Conservation (phyloP, 2,888 invertebrate genomes). For the Drosophila merina region DNA sequence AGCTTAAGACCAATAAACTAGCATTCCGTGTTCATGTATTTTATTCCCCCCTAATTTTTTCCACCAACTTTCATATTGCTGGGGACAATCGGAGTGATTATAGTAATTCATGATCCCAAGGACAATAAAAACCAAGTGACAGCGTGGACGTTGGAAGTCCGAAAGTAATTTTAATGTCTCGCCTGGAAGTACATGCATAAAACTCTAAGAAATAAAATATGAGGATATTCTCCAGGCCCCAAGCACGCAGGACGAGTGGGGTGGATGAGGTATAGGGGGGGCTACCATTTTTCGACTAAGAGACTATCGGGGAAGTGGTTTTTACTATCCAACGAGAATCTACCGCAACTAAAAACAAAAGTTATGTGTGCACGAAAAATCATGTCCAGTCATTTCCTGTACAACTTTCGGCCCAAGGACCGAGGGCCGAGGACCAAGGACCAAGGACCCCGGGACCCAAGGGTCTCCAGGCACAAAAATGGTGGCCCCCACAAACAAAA, state of each 20-base stretch:
- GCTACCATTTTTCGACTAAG: too few species aligned
- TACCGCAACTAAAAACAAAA: constrained; percentile 58
- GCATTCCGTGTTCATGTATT: too few species aligned
- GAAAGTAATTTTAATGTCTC: constrained; percentile 42
- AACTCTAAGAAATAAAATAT: background rate
- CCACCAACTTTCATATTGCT: constrained; percentile 13
- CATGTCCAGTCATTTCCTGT: constrained; percentile 76
- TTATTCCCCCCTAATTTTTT: background rate
- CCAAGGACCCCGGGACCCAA: constrained; percentile 3
- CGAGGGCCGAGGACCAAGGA: constrained; percentile 10
- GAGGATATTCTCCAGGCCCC: constrained; percentile 3
- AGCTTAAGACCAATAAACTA: too few species aligned
- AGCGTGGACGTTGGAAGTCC: constrained; percentile 1
- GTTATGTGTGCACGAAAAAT: constrained; percentile 59
- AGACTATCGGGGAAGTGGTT: constrained; percentile 48
- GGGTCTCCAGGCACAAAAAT: constrained; percentile 5
- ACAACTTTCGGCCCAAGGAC: constrained; percentile 55
- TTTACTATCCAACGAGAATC: constrained; percentile 63
- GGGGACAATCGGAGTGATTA: constrained; percentile 36
- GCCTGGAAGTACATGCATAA: constrained; percentile 39
- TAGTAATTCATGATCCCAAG: constrained; percentile 37
- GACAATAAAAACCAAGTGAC: constrained; percentile 40
- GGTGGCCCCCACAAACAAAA: background rate
- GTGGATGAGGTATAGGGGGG: background rate
- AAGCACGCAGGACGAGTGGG: constrained; percentile 31